Evolutionary conservation across 2,797 vertebrate species (phyloP).

Genomic region (Cephalopachus bancanus): DNA sequence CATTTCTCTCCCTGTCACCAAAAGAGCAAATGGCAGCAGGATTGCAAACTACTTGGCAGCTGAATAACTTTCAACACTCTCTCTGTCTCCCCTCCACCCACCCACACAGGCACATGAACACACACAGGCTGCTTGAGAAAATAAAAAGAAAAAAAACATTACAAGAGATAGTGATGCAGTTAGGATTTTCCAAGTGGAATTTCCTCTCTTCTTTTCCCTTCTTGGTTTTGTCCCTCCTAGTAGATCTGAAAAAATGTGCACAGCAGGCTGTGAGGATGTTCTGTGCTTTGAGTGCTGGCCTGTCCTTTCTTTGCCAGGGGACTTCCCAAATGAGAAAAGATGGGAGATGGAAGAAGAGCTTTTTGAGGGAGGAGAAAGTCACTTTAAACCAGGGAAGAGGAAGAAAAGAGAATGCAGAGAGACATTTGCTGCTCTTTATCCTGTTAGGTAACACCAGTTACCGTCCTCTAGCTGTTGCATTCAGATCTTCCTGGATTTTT

Average conservation of each 20-base stretch:
- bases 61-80: not conserved
- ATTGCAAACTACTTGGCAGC: not conserved
- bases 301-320: not conserved
- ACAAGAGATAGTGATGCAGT: not conserved
- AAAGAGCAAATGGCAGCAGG: not conserved
- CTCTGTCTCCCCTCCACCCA: not conserved
- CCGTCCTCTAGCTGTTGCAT: not conserved
- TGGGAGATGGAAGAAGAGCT: not conserved
- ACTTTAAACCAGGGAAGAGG: not conserved
- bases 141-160: constrained; percentile 4
- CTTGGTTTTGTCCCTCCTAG: not conserved
- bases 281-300: not conserved
- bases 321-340: constrained; percentile 30
- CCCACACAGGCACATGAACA: not conserved
- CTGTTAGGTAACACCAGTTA: not conserved
- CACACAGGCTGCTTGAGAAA: not conserved
- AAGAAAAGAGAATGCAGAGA: not conserved
- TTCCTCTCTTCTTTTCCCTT: constrained; percentile 8
- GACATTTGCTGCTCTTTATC: not conserved
- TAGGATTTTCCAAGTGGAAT: constrained; percentile 44
- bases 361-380: not conserved
- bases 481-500: not conserved
- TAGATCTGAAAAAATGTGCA: not conserved
- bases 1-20: not conserved
- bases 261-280: not conserved